These are phyloP conservation scores for Orchesella flavescens DNA, from an alignment of 2,888 invertebrate species.

Conservation along the genomic window DNA sequence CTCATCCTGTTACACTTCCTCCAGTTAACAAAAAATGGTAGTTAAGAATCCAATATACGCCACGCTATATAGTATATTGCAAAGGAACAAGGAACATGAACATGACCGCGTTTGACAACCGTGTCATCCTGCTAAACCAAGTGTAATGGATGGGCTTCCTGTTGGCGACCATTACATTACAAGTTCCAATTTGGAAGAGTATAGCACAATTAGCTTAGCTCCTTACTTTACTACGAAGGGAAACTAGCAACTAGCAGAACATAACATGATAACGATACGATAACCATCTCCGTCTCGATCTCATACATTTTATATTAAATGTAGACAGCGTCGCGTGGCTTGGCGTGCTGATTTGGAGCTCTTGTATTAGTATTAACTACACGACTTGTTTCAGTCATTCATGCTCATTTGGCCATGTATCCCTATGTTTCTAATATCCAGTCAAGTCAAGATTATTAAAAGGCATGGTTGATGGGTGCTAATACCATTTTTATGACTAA, in stretches of 20 bases:
- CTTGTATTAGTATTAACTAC: no score
- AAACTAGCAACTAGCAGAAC: background rate
- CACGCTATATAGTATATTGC: no score
- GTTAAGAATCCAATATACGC: no score
- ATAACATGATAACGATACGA: background rate
- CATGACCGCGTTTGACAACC: constrained; percentile 8
- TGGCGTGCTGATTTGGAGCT: background rate
- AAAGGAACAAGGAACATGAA: no score
- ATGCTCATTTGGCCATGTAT: background rate
- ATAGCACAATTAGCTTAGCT: constrained; percentile 1
- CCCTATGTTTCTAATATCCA: background rate
- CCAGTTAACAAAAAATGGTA: no score
- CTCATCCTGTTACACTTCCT: no score
- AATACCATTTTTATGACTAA: constrained; percentile 38
- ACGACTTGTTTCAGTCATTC: background rate
- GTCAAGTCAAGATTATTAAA: constrained; percentile 2
- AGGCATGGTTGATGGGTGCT: background rate
- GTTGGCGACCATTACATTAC: background rate
- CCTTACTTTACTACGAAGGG: background rate
- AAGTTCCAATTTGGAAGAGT: background rate
- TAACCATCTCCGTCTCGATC: background rate
- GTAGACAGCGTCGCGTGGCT: background rate
- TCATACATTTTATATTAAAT: background rate
- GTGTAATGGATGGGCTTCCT: constrained; percentile 56
- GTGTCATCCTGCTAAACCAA: constrained; percentile 33